phyloP scores from a whole-genome alignment of 2,797 vertebrate species.

The Danionella dracula region DNA sequence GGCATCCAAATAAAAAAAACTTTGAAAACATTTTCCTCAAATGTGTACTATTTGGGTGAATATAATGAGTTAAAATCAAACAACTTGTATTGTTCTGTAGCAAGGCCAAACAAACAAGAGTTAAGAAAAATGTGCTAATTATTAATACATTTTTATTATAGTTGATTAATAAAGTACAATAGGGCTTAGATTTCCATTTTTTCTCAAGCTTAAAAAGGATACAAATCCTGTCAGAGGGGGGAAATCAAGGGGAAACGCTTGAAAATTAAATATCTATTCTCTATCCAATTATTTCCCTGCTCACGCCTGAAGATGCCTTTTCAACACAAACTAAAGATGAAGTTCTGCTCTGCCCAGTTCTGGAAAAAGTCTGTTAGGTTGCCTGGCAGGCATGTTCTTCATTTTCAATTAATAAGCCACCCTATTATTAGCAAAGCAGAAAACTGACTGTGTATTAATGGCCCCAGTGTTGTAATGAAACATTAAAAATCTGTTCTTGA shows the following conservation, averaged over 20 bases:
- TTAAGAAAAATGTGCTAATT: too few relatives aligned
- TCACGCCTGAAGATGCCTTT: constrained; percentile 61
- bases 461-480: constrained; percentile 58
- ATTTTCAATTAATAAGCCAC: constrained; percentile 61
- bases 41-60: too few relatives aligned
- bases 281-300: constrained; percentile 56
- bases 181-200: too few relatives aligned
- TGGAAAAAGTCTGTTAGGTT: constrained; percentile 58
- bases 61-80: too few relatives aligned
- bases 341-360: constrained; percentile 43
- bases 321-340: constrained; percentile 59
- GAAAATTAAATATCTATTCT: constrained; percentile 45
- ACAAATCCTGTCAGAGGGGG: constrained; percentile 46
- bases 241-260: constrained; percentile 49
- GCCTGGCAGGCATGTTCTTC: constrained; percentile 59
- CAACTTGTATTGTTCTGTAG: too few relatives aligned
- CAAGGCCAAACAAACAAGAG: too few relatives aligned
- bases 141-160: too few relatives aligned
- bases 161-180: too few relatives aligned
- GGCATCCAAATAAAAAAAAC: too few relatives aligned
- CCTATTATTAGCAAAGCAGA: constrained; percentile 67
- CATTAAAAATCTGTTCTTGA: constrained; percentile 44
- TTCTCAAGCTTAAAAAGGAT: constrained; percentile 30
- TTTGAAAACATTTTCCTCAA: too few relatives aligned
- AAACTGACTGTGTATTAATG: constrained; percentile 58